Base-by-base conservation (phyloP, 2,797 vertebrate genomes). In the Pantherophis vulpinus region DNA sequence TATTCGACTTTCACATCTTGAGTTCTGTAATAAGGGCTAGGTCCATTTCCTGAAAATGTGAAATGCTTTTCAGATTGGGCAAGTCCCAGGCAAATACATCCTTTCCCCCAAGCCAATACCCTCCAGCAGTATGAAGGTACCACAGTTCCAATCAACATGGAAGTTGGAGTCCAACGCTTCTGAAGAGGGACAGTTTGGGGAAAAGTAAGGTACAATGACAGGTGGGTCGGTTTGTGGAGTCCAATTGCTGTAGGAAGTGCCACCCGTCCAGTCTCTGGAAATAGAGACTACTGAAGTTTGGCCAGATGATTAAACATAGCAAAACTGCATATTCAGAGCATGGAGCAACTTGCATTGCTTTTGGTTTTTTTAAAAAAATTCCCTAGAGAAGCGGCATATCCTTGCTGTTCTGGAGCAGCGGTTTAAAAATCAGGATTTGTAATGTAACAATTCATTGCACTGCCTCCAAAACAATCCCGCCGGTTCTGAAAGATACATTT, bases 1-100 rank as follows among this genome's bases (percentile, higher is more conserved):
- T 90, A 58, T 86, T 90, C 93, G 90, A 90, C 95, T 94, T 59
- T 87, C 93, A 37, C 87, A 61, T 59, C 92, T 55, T 12, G 11
- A 55, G 13, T 83, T 83, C 11, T 16, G 42, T 60, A 51, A 59
- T 42, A 54, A 66, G 51, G 42, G 16, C 29, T 23, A 12, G 47
- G 12, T 12, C 51, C 23, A 23, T 91, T 79, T 12, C 55, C 55
- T 20, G 13, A 83, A 55, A 42, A 29, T 63, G 42, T 27, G 2
- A 66, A 37, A 37, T 20, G n/a, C 47, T 32, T 91, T 61, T 37
- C 56, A n/a, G 2, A 42, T 6, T 79, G 20, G 14, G 37, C 59
- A 88, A 54, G 12, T 11, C 16, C 9, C 27, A 83, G 74, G 74
- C 74, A 12, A 83, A 83, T 12, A 25, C 10, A 83, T 83, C 42